A percentile compares a stretch with the other conserved stretches of the same genome.
phyloP scores from a whole-genome alignment of 2,113 vertebrate species.

The Gobiocypris rarus region DNA sequence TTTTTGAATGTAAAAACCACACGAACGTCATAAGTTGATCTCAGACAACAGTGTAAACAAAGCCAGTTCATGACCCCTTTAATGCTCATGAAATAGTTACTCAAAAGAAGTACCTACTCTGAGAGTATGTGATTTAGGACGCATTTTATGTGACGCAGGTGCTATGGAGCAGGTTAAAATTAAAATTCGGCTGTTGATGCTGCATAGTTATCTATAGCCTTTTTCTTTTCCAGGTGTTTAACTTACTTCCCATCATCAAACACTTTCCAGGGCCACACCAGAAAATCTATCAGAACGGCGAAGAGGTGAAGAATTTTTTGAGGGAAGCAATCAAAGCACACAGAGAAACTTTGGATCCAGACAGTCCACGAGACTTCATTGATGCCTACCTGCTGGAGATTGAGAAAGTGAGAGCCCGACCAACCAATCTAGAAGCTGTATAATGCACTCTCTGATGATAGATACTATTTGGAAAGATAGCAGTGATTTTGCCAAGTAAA shows the following conservation, averaged over 20 bases:
- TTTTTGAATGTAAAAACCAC: no score
- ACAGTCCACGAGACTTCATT: conserved; percentile 56
- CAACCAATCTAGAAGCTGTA: neutral
- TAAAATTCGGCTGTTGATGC: neutral
- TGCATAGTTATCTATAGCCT: neutral
- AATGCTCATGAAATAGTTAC: no score
- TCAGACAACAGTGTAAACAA: no score
- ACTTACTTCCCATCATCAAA: conserved; percentile 54
- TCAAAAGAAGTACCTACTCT: no score
- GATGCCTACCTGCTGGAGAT: conserved; percentile 62
- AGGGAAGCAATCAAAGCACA: conserved; percentile 46
- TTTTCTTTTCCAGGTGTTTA: conserved; percentile 51
- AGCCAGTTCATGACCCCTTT: no score
- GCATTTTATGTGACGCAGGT: no score
- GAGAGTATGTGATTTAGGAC: no score
- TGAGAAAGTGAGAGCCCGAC: conserved; percentile 46
- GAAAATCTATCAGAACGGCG: conserved; percentile 36
- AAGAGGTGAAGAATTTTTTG: conserved; percentile 34
- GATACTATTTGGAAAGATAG: neutral
- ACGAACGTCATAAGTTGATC: no score
- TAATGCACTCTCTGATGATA: neutral
- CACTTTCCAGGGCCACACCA: conserved; percentile 60
- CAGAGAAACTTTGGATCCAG: conserved; percentile 46
- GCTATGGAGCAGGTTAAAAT: neutral
- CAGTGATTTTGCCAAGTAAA: neutral